Percentiles rank a stretch among this genome's conserved stretches.
Conservation (phyloP, 64 coral and sea anemone species). For the Stichodactyla mertensii region DNA sequence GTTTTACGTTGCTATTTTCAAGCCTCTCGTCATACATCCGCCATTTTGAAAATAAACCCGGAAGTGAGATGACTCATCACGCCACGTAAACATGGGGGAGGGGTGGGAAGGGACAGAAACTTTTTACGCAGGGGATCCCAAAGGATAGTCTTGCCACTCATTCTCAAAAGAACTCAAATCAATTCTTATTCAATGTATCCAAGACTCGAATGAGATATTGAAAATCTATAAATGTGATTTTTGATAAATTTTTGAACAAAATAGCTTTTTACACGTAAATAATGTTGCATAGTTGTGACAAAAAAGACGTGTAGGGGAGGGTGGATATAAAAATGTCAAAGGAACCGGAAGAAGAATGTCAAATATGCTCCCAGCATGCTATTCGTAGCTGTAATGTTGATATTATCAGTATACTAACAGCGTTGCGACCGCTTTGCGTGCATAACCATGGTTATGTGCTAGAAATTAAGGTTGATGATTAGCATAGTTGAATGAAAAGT, state of each 20-base stretch:
- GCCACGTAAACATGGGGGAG: not conserved
- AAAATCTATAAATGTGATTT: not conserved
- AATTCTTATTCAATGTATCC: too few species aligned
- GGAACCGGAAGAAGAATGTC: slow-evolving; percentile 6
- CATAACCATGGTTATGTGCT: not conserved
- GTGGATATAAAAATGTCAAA: not conserved
- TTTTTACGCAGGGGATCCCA: not conserved
- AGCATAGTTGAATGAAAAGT: not conserved
- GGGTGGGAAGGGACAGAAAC: not conserved
- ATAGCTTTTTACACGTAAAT: not conserved
- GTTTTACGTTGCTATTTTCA: slow-evolving; percentile 12
- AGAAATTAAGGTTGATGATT: not conserved
- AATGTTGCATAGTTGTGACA: not conserved
- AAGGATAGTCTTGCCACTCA: not conserved
- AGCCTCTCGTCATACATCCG: not conserved
- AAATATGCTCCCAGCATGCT: not conserved
- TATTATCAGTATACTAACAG: not conserved
- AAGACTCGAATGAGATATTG: not conserved
- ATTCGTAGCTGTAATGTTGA: slow-evolving; percentile 7
- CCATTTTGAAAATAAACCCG: slow-evolving; percentile 12
- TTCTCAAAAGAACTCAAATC: not conserved
- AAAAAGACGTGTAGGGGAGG: not conserved
- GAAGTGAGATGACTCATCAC: not conserved
- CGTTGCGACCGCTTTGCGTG: not conserved
- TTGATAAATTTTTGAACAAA: not conserved